Percentiles rank a stretch among this genome's conserved stretches.
phyloP scores from a whole-genome alignment of 2,888 invertebrate genomes.

The Diloba caeruleocephala region DNA sequence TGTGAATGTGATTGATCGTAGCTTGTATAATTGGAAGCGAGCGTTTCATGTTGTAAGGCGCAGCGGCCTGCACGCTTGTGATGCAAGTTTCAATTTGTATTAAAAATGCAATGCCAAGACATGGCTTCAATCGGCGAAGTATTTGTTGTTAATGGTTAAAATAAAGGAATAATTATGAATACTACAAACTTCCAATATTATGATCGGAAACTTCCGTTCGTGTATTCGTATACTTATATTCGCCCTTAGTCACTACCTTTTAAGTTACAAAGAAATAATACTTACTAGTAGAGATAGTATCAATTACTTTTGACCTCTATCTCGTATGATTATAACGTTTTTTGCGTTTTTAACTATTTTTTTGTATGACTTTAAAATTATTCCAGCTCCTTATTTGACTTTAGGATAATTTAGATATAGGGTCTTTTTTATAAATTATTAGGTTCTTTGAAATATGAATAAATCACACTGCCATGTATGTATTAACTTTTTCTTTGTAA shows the following conservation, averaged over 20 bases:
- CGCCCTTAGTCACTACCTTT: constrained; percentile 43
- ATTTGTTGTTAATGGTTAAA: constrained; percentile 10
- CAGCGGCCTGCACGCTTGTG: constrained; percentile 22
- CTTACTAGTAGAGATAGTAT: constrained; percentile 1
- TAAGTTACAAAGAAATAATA: constrained; percentile 31
- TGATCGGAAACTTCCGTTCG: constrained; percentile 18
- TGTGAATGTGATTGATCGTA: constrained; percentile 28
- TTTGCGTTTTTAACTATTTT: not conserved
- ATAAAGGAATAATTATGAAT: not conserved
- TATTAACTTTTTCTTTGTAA: constrained; percentile 46
- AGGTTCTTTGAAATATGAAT: constrained; percentile 33
- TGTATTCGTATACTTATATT: constrained; percentile 27
- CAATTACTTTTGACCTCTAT: constrained; percentile 1
- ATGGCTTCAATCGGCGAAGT: constrained; percentile 2
- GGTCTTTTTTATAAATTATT: constrained; percentile 12
- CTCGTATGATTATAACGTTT: too few species aligned
- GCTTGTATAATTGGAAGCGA: constrained; percentile 23
- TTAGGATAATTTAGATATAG: constrained; percentile 25
- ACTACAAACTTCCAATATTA: constrained; percentile 11
- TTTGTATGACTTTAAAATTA: constrained; percentile 37
- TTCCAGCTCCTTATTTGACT: constrained; percentile 18
- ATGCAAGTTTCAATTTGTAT: constrained; percentile 8
- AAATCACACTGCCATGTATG: constrained; percentile 62
- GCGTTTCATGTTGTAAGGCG: constrained; percentile 15
- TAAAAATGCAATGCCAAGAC: not conserved